Evolutionary conservation across 2,888 invertebrate genomes (phyloP).

Genomic region (Megastigmus dorsalis): DNA sequence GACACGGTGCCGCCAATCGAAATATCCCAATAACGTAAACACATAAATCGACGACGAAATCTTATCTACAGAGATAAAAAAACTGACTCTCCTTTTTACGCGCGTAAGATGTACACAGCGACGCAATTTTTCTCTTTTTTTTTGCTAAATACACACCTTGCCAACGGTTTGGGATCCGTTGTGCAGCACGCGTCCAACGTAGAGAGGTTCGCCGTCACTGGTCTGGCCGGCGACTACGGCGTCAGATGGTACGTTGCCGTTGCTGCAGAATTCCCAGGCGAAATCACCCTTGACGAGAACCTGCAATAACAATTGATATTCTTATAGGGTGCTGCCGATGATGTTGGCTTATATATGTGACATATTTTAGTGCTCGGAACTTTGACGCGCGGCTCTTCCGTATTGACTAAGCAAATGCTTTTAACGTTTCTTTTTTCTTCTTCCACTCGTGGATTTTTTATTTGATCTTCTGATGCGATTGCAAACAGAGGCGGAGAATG

Average conservation of each 20-base stretch:
- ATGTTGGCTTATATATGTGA: too few species aligned
- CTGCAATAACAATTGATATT: constrained; percentile 70
- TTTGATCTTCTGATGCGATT: too few species aligned
- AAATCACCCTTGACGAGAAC: constrained; percentile 80
- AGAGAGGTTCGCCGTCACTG: constrained; percentile 81
- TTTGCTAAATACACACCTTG: constrained; percentile 76
- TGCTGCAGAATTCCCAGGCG: constrained; percentile 80
- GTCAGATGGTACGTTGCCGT: constrained; percentile 80
- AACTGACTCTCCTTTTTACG: too few species aligned
- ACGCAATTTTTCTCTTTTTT: too few species aligned
- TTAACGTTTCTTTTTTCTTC: neutral
- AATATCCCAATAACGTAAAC: too few species aligned
- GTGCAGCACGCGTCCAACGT: constrained; percentile 81
- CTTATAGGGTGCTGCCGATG: too few species aligned
- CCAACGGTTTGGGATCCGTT: constrained; percentile 83
- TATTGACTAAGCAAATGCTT: constrained; percentile 13
- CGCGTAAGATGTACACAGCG: too few species aligned
- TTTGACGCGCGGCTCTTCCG: constrained; percentile 20
- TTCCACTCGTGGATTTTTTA: too few species aligned
- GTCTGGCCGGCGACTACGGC: constrained; percentile 82
- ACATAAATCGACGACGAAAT: too few species aligned
- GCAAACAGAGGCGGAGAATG: too few species aligned
- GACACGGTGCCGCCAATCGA: too few species aligned
- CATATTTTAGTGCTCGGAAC: neutral
- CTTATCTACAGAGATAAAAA: too few species aligned